Conservation (phyloP, 2,113 vertebrate species). For the Heptranchias perlo region DNA sequence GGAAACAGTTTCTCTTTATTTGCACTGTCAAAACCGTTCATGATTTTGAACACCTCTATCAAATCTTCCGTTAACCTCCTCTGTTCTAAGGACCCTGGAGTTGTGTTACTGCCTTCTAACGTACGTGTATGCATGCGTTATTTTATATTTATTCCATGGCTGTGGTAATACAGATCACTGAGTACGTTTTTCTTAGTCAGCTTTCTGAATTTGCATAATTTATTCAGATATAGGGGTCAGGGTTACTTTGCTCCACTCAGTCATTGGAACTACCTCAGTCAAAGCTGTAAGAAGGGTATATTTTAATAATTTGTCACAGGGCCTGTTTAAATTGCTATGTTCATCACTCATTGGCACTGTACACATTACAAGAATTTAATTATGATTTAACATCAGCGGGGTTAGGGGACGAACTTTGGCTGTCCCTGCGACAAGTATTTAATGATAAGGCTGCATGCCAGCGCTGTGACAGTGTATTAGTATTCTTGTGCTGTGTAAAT, state of each 20-base stretch:
- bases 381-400: slow-evolving; percentile 17
- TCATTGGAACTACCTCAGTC: neutral
- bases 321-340: slow-evolving; percentile 1
- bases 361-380: slow-evolving; percentile 31
- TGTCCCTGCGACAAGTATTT: neutral
- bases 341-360: slow-evolving; percentile 25
- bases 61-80: no score
- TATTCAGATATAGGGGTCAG: slow-evolving; percentile 10
- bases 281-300: neutral
- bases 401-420: neutral
- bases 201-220: slow-evolving; percentile 26
- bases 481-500: slow-evolving; percentile 21
- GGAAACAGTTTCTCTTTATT: no score
- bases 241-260: slow-evolving; percentile 29
- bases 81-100: neutral
- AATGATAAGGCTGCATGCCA: no score
- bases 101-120: neutral
- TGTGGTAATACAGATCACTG: neutral
- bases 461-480: slow-evolving; percentile 6
- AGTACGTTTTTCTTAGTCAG: slow-evolving; percentile 13
- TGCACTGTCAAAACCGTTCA: no score
- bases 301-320: slow-evolving; percentile 32
- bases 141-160: neutral
- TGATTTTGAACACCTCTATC: no score
- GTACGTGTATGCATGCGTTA: neutral